phyloP scores from a whole-genome alignment of 2,113 vertebrate species.

The Corythoichthys haematopterus region DNA sequence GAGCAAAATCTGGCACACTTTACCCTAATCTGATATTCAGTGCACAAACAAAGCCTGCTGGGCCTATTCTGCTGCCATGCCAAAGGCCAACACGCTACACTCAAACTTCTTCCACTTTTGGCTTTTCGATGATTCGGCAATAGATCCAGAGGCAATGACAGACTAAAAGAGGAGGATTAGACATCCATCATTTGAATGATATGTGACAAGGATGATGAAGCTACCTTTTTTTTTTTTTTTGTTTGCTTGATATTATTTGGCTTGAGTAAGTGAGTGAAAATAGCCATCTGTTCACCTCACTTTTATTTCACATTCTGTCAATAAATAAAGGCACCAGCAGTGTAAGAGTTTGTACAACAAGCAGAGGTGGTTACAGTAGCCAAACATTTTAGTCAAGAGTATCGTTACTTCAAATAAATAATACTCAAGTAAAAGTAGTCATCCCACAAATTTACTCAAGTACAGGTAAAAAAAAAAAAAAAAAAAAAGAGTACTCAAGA shows the following conservation, averaged over 20 bases:
- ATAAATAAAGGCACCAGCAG: slow-evolving; percentile 2
- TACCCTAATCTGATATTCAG: slow-evolving; percentile 50
- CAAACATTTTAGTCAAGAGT: too few relatives aligned
- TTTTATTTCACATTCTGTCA: slow-evolving; percentile 23
- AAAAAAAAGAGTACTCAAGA: too few relatives aligned
- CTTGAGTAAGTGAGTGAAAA: background rate
- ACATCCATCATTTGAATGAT: slow-evolving; percentile 10
- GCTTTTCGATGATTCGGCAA: slow-evolving; percentile 5
- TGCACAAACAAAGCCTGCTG: slow-evolving; percentile 61
- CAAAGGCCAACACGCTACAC: slow-evolving; percentile 40
- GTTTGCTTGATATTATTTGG: slow-evolving; percentile 14
- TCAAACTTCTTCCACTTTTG: slow-evolving; percentile 32
- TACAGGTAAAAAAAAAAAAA: too few relatives aligned
- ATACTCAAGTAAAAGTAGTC: too few relatives aligned
- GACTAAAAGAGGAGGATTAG: background rate
- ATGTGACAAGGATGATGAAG: slow-evolving; percentile 20
- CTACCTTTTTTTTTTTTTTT: background rate
- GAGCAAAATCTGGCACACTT: slow-evolving; percentile 45
- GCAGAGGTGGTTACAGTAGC: background rate
- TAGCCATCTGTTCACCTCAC: slow-evolving; percentile 28
- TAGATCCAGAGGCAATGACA: slow-evolving; percentile 16
- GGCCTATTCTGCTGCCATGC: slow-evolving; percentile 49
- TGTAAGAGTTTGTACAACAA: background rate
- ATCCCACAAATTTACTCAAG: too few relatives aligned
- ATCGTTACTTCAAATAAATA: too few relatives aligned